Base-by-base conservation (phyloP, 2,113 vertebrate genomes). In the Austrofundulus limnaeus region DNA sequence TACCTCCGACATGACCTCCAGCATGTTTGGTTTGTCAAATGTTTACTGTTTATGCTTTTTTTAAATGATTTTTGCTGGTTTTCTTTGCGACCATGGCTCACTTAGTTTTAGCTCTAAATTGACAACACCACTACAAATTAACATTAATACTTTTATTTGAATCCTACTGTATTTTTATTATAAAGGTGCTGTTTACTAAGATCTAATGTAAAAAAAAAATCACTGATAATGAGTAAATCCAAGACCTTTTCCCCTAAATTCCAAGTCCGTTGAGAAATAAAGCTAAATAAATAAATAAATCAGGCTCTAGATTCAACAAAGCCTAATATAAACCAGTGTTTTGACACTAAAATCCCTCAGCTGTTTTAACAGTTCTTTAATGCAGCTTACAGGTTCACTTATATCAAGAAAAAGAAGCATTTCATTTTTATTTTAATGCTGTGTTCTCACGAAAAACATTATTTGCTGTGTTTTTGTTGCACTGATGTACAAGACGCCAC, bases 401-500 rank as follows among this genome's bases (percentile, higher is more conserved):
- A 48, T 59, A 59, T 43, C n/a, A 56, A 17, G 16, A 34, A 11
- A 5, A 23, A 24, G 4, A 53, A 28, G 7, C 21, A 5, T 31
- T 24, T 24, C 42, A 11, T 16, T n/a, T n/a, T n/a, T n/a, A n/a
- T n/a, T n/a, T n/a, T n/a, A n/a, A n/a, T n/a, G n/a, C n/a, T n/a
- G n/a, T n/a, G n/a, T n/a, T n/a, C n/a, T n/a, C n/a, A n/a, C n/a
- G n/a, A 28, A 28, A 28, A 28, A 28, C 25, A 28, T 4, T 28
- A 28, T 28, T 28, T 28, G 25, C 7, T 28, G 25, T 28, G 25
- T 28, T 28, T n/a, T 28, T 28, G 25, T 28, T 90, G 80, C 77
- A 85, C 84, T 90, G 78, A 83, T 38, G 72, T 74, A 58, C 6
- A 6, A 71, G 62, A 71, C 10, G 31, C 57, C 58, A 45, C 48